Conservation (phyloP, 2,888 invertebrate genomes). For the Nephrotoma appendiculata region DNA sequence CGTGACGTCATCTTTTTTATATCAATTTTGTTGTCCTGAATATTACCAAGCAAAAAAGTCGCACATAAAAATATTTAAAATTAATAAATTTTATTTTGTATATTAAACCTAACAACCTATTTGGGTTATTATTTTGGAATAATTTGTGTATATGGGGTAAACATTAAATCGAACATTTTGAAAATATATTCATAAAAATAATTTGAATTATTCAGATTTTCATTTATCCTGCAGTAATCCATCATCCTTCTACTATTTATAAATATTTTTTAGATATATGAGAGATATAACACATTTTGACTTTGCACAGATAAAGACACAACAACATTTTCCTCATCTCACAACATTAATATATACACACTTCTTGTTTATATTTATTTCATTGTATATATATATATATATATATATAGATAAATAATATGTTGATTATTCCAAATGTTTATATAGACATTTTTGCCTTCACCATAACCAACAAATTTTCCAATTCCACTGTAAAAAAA, state of each 20-base stretch:
- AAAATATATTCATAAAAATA: background rate
- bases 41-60: too few relatives aligned
- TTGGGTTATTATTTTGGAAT: too few relatives aligned
- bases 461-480: background rate
- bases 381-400: background rate
- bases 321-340: background rate
- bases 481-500: background rate
- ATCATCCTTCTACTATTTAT: background rate
- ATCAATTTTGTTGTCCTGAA: too few relatives aligned
- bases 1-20: too few relatives aligned
- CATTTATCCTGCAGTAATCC: background rate
- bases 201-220: background rate
- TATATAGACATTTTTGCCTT: background rate
- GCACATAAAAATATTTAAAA: too few relatives aligned
- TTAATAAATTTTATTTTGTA: too few relatives aligned
- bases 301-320: background rate
- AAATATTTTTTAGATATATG: background rate
- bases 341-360: background rate
- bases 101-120: too few relatives aligned
- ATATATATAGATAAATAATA: background rate
- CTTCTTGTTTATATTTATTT: background rate
- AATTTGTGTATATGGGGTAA: background rate
- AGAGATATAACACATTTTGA: background rate
- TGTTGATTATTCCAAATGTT: background rate
- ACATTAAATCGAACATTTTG: background rate